These are phyloP conservation scores for Eriocheir sinensis DNA, from an alignment of 1,140 invertebrate species.

Conservation along the genomic window DNA sequence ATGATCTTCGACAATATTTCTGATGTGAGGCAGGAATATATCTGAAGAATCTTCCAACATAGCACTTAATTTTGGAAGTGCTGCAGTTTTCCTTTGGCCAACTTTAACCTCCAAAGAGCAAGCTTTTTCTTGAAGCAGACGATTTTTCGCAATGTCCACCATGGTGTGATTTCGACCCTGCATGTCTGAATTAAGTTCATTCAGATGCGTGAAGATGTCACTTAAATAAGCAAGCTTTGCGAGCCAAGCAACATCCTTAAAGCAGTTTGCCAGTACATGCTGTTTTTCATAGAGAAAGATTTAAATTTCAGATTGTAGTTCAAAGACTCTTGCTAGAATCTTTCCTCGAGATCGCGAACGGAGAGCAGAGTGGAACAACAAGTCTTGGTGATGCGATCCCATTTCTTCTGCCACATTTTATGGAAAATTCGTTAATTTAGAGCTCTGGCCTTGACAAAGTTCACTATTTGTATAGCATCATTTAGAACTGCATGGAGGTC, in stretches of 20 bases:
- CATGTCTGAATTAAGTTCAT: conserved; percentile 52
- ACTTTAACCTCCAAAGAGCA: conserved; percentile 42
- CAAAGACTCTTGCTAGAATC: conserved; percentile 36
- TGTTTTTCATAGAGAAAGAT: conserved; percentile 45
- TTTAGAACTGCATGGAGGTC: conserved; percentile 45
- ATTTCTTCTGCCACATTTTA: conserved; percentile 66
- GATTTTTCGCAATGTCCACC: conserved; percentile 43
- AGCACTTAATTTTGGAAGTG: conserved; percentile 57
- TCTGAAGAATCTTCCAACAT: conserved; percentile 56
- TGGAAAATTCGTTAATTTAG: conserved; percentile 45
- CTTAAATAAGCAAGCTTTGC: conserved; percentile 48
- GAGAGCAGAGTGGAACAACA: conserved; percentile 53
- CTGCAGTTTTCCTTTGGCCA: conserved; percentile 50
- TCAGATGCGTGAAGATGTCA: conserved; percentile 52
- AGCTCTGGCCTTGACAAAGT: conserved; percentile 32
- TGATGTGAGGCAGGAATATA: conserved; percentile 47
- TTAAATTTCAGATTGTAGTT: conserved; percentile 55
- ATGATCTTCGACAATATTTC: conserved; percentile 45
- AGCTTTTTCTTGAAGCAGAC: conserved; percentile 45
- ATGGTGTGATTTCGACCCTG: conserved; percentile 55
- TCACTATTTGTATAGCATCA: conserved; percentile 55
- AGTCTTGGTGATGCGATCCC: conserved; percentile 58
- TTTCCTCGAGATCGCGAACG: conserved; percentile 46
- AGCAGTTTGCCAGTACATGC: conserved; percentile 41
- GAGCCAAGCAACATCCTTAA: conserved; percentile 45